Percentiles rank a stretch among this genome's conserved stretches.
Conservation (phyloP, 2,113 vertebrate species). For the Alaudala cheleensis region DNA sequence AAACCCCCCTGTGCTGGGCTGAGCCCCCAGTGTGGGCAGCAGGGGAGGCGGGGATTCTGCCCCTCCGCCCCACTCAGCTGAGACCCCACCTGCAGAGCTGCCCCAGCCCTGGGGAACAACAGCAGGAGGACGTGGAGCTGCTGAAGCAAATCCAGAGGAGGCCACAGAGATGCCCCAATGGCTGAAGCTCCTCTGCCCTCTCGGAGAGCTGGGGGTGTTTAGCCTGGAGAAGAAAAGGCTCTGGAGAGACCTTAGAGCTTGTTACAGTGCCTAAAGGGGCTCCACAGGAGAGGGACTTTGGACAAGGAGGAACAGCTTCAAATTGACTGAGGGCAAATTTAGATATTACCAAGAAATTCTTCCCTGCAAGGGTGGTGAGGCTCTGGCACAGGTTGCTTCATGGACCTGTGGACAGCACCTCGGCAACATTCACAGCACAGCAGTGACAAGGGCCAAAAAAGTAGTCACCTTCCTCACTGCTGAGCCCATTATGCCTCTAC, state of each 20-base stretch:
- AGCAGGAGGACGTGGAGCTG: background rate
- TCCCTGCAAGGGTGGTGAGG: background rate
- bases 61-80: background rate
- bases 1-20: background rate
- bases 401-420: background rate
- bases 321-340: background rate
- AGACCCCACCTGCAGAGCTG: background rate
- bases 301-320: background rate
- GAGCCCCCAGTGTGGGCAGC: background rate
- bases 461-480: background rate
- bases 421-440: background rate
- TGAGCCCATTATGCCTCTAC: background rate
- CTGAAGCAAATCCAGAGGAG: background rate
- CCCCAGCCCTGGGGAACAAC: background rate
- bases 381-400: background rate
- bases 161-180: fast-evolving
- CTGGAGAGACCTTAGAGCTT: background rate
- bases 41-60: background rate
- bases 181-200: background rate
- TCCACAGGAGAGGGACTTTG: background rate
- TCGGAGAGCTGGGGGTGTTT: background rate
- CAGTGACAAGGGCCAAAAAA: background rate
- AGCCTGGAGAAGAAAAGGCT: background rate
- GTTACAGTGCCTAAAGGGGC: background rate
- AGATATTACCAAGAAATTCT: background rate